Conservation (phyloP, 2,888 invertebrate genomes). For the Hydropsyche betteni region DNA sequence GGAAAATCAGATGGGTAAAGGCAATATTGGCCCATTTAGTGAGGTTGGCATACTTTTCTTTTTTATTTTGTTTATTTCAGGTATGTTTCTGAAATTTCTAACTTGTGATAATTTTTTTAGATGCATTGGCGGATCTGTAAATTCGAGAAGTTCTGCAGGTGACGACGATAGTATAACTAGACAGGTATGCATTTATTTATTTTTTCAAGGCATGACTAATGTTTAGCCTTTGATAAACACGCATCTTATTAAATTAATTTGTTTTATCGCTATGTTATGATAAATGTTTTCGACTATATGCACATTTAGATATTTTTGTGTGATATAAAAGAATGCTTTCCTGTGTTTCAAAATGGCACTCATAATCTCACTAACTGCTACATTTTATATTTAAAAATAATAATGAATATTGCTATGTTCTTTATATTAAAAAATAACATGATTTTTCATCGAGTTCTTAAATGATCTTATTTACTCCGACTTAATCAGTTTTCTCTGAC, state of each 20-base stretch:
- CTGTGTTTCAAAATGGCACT: slow-evolving; percentile 9
- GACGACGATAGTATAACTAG: slow-evolving; percentile 71
- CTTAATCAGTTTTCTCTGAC: no score
- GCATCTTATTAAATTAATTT: slow-evolving; percentile 27
- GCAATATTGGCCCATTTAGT: slow-evolving; percentile 97
- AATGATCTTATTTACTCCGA: no score
- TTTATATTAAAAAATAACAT: no score
- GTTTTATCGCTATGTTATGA: slow-evolving; percentile 25
- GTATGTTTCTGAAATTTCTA: slow-evolving; percentile 47
- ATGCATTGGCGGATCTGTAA: slow-evolving; percentile 72
- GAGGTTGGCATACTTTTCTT: slow-evolving; percentile 64
- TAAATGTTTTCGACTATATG: slow-evolving; percentile 23
- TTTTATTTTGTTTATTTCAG: slow-evolving; percentile 47
- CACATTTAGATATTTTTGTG: slow-evolving; percentile 27
- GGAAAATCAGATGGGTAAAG: slow-evolving; percentile 97
- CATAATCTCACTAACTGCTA: neutral
- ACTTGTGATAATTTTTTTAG: slow-evolving; percentile 54
- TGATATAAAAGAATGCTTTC: slow-evolving; percentile 10
- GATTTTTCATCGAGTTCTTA: no score
- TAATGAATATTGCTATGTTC: no score
- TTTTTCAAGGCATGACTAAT: slow-evolving; percentile 17
- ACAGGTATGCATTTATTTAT: slow-evolving; percentile 63
- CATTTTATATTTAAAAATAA: no score
- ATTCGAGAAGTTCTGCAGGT: slow-evolving; percentile 63
- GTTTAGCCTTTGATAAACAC: slow-evolving; percentile 17